phyloP scores from a whole-genome alignment of 1,140 invertebrate genomes.

The Microplitis demolitor region DNA sequence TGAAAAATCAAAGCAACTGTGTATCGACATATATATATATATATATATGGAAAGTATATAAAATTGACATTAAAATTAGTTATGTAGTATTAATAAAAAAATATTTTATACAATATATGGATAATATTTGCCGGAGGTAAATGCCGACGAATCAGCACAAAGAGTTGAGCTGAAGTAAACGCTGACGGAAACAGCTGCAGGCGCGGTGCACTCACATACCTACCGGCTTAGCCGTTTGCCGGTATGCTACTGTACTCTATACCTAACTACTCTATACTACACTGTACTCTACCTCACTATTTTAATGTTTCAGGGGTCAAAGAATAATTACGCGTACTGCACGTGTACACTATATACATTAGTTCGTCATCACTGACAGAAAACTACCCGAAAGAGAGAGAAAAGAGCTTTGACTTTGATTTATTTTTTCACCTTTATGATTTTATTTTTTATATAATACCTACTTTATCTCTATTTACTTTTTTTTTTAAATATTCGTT shows the following conservation, averaged over 20 bases:
- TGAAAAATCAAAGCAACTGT: too few species aligned
- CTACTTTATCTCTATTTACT: too few species aligned
- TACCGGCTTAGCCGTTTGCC: not conserved
- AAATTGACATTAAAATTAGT: too few species aligned
- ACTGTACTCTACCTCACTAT: not conserved
- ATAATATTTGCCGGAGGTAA: slow-evolving; percentile 9
- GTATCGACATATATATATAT: too few species aligned
- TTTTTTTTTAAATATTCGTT: too few species aligned
- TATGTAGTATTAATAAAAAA: not conserved
- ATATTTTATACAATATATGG: not conserved
- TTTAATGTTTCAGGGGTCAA: slow-evolving; percentile 17
- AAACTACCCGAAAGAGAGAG: not conserved
- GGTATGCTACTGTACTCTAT: not conserved
- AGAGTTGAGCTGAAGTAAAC: not conserved
- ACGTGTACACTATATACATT: not conserved
- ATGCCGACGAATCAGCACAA: slow-evolving; percentile 7
- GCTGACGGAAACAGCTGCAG: slow-evolving; percentile 6
- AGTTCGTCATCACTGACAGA: not conserved
- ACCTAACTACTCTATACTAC: too few species aligned
- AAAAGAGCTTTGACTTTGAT: not conserved
- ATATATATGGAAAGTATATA: too few species aligned
- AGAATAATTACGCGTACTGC: slow-evolving; percentile 17
- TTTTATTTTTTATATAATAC: not conserved
- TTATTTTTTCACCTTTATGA: not conserved
- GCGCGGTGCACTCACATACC: not conserved